Percentiles rank a stretch among this genome's conserved stretches.
phyloP scores from a whole-genome alignment of 23 tunicate species.

The Styela clava region DNA sequence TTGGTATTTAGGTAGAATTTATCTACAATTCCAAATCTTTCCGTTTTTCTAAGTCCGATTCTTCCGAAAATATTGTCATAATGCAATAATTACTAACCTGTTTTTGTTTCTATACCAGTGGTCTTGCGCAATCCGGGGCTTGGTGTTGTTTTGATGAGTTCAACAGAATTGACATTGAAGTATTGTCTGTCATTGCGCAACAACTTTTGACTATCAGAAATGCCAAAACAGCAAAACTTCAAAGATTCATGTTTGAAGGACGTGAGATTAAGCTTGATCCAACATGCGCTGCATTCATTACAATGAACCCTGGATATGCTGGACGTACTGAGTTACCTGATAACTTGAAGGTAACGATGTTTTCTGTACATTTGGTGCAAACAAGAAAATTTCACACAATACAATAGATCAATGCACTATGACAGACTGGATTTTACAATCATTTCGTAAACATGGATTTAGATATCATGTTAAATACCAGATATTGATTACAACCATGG shows the following conservation, averaged over 20 bases:
- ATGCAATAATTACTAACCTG: not conserved
- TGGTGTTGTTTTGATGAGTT: constrained; percentile 99
- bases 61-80: too few species aligned
- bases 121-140: constrained; percentile 99
- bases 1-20: not conserved
- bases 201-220: constrained; percentile 95
- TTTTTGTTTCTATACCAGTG: constrained; percentile 32
- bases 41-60: not conserved
- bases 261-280: constrained; percentile 94
- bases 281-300: constrained; percentile 97
- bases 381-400: too few species aligned
- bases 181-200: constrained; percentile 99
- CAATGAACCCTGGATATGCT: constrained; percentile 99
- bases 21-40: not conserved
- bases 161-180: constrained; percentile 99
- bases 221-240: constrained; percentile 71
- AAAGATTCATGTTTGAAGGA: constrained; percentile 99
- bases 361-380: not conserved
- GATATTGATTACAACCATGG: too few species aligned
- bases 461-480: too few species aligned
- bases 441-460: too few species aligned
- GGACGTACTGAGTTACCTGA: constrained; percentile 98
- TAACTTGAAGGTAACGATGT: constrained; percentile 83
- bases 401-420: too few species aligned
- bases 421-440: too few species aligned